Evolutionary conservation across 1,140 invertebrate genomes (phyloP).

Genomic region (Neotoxoptera formosana): DNA sequence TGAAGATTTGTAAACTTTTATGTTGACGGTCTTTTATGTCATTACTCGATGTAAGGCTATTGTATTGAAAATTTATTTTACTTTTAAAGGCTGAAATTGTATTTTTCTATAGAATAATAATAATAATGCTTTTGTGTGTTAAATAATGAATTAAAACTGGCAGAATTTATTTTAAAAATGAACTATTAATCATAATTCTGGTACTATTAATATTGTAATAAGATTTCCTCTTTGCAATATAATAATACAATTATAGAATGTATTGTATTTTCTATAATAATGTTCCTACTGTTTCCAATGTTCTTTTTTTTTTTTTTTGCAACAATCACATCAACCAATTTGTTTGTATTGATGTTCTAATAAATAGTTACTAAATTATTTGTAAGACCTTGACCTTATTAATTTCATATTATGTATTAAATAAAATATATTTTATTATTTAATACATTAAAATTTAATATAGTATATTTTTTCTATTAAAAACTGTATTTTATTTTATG

Average conservation of each 20-base stretch:
- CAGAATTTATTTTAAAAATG: background rate
- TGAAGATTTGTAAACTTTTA: background rate
- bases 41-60: background rate
- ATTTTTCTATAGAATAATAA: constrained; percentile 21
- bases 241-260: background rate
- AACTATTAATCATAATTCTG: constrained; percentile 30
- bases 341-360: background rate
- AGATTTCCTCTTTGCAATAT: background rate
- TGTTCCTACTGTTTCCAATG: constrained; percentile 17
- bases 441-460: background rate
- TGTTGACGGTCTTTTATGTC: background rate
- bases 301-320: background rate
- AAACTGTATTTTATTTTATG: background rate
- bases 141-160: background rate
- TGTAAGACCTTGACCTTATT: background rate
- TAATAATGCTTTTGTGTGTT: background rate
- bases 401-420: background rate
- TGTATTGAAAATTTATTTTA: background rate
- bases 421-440: constrained; percentile 29
- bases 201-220: constrained; percentile 27
- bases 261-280: background rate
- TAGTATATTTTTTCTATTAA: background rate
- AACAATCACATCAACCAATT: background rate
- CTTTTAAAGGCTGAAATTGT: constrained; percentile 18
- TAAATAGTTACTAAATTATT: constrained; percentile 32